Conservation (phyloP, 1,140 invertebrate species). For the Orius laevigatus region DNA sequence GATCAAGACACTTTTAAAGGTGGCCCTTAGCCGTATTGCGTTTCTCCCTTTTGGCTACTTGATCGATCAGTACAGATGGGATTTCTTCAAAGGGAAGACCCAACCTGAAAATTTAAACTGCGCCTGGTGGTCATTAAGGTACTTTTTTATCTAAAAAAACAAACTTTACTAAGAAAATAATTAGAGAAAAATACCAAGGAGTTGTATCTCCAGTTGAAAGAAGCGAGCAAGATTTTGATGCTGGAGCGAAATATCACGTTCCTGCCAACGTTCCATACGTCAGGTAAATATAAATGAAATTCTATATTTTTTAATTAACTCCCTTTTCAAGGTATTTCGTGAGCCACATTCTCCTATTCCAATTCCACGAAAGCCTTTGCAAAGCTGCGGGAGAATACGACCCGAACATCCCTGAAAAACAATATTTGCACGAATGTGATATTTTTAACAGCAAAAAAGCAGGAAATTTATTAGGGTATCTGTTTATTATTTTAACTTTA, state of each 20-base stretch:
- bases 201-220: slow-evolving; percentile 58
- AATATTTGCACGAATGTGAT: slow-evolving; percentile 63
- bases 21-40: slow-evolving; percentile 69
- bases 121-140: slow-evolving; percentile 40
- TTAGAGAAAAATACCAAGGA: slow-evolving; percentile 51
- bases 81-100: slow-evolving; percentile 61
- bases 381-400: slow-evolving; percentile 62
- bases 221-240: slow-evolving; percentile 63
- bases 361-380: slow-evolving; percentile 75
- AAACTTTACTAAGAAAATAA: not conserved
- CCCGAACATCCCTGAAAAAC: slow-evolving; percentile 34
- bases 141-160: not conserved
- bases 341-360: slow-evolving; percentile 76
- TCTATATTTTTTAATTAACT: not conserved
- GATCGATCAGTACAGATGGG: slow-evolving; percentile 76
- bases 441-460: slow-evolving; percentile 65
- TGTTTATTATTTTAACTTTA: slow-evolving; percentile 20
- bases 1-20: slow-evolving; percentile 61
- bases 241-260: slow-evolving; percentile 66
- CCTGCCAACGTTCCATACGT: slow-evolving; percentile 66
- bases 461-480: slow-evolving; percentile 49
- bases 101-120: slow-evolving; percentile 55
- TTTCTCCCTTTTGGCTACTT: slow-evolving; percentile 78
- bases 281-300: slow-evolving; percentile 32
- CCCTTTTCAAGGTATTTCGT: slow-evolving; percentile 58